These are phyloP conservation scores for Chaetura pelagica DNA, from an alignment of 2,113 vertebrate species.

Conservation along the genomic window DNA sequence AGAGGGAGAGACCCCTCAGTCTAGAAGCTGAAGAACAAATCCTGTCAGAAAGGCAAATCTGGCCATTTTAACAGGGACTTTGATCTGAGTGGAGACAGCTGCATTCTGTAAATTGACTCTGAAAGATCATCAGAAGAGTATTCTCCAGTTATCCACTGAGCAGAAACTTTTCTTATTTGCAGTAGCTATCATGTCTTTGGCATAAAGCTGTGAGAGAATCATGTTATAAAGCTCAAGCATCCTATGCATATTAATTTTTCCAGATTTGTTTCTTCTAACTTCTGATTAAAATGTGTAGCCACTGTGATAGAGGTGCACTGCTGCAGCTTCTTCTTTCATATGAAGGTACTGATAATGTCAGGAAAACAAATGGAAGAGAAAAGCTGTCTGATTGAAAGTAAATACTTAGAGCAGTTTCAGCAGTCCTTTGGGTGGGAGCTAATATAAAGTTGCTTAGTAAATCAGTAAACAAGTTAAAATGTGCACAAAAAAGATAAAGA, in stretches of 20 bases:
- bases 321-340: conserved; percentile 50
- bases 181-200: background rate
- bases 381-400: conserved; percentile 72
- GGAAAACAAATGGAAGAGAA: conserved; percentile 73
- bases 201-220: background rate
- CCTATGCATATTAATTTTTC: conserved; percentile 58
- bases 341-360: conserved; percentile 66
- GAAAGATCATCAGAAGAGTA: background rate
- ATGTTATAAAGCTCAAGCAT: conserved; percentile 43
- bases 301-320: conserved; percentile 46
- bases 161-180: background rate
- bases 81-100: background rate
- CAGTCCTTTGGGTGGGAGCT: conserved; percentile 66
- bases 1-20: background rate
- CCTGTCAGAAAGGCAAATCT: background rate
- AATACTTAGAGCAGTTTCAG: conserved; percentile 65
- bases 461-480: conserved; percentile 75
- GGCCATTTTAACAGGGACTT: background rate
- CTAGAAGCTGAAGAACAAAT: background rate
- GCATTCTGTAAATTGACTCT: background rate
- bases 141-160: background rate
- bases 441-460: conserved; percentile 74
- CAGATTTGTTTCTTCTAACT: conserved; percentile 32
- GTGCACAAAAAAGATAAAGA: conserved; percentile 74
- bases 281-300: conserved; percentile 61